phyloP scores from a whole-genome alignment of 2,888 invertebrate genomes.

The Gastracanthus pulcherrimus region DNA sequence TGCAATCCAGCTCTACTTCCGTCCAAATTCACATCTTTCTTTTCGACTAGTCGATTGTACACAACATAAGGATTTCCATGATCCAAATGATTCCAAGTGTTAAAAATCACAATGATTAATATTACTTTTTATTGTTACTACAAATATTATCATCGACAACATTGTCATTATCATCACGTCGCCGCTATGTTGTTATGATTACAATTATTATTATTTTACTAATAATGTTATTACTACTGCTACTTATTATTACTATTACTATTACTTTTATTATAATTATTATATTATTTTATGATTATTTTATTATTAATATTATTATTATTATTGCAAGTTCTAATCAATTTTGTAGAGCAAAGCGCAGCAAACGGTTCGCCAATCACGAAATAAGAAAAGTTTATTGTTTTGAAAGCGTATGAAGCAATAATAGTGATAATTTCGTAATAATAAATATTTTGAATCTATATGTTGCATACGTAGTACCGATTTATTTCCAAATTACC shows the following conservation, averaged over 20 bases:
- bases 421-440: conserved; percentile 76
- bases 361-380: conserved; percentile 57
- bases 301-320: conserved; percentile 15
- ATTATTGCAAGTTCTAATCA: conserved; percentile 13
- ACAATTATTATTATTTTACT: conserved; percentile 28
- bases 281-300: conserved; percentile 12
- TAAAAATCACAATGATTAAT: conserved; percentile 51
- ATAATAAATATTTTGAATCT: conserved; percentile 76
- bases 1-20: conserved; percentile 54
- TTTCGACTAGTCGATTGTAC: conserved; percentile 45
- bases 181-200: conserved; percentile 13
- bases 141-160: conserved; percentile 36
- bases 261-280: conserved; percentile 18
- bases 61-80: conserved; percentile 14
- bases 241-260: conserved; percentile 28
- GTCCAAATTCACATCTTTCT: conserved; percentile 51
- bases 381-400: conserved; percentile 70
- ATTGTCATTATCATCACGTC: conserved; percentile 23
- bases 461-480: conserved; percentile 66
- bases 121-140: conserved; percentile 43
- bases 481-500: conserved; percentile 66
- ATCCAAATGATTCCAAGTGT: conserved; percentile 27
- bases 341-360: conserved; percentile 51
- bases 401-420: conserved; percentile 75
- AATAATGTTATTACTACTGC: conserved; percentile 11